Conservation (phyloP, 2,797 vertebrate genomes). For the Pseudochromis fuscus region DNA sequence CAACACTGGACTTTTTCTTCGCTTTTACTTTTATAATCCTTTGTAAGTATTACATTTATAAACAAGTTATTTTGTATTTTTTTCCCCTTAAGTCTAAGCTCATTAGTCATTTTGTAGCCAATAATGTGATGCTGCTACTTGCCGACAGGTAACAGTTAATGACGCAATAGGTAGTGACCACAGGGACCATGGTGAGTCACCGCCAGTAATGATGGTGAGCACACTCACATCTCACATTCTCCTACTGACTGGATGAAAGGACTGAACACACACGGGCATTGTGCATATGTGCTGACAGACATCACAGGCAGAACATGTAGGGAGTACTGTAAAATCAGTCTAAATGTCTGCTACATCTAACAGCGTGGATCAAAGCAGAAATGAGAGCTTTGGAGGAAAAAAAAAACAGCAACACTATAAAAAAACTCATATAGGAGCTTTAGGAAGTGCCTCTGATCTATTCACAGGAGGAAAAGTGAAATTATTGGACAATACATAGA, state of each 20-base stretch:
- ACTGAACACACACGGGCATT: neutral
- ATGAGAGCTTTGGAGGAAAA: neutral
- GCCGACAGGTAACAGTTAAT: neutral
- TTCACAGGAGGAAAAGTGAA: neutral
- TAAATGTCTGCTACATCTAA: neutral
- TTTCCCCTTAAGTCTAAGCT: neutral
- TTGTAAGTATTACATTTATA: neutral
- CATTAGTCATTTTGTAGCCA: neutral
- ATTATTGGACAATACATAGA: neutral
- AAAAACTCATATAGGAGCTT: neutral
- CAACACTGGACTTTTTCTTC: neutral
- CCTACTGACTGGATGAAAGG: neutral
- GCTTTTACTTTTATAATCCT: neutral
- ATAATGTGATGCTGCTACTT: neutral
- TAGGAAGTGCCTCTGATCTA: neutral
- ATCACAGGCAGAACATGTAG: neutral
- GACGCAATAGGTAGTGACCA: neutral
- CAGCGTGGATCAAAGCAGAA: slow-evolving; percentile 1
- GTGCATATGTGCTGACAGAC: neutral
- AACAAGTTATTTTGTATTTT: neutral
- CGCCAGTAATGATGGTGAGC: neutral
- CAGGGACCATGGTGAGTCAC: neutral
- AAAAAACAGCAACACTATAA: neutral
- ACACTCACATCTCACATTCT: neutral
- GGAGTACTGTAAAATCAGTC: neutral